Conservation (phyloP, 2,113 vertebrate genomes). For the Ochotona curzoniae region DNA sequence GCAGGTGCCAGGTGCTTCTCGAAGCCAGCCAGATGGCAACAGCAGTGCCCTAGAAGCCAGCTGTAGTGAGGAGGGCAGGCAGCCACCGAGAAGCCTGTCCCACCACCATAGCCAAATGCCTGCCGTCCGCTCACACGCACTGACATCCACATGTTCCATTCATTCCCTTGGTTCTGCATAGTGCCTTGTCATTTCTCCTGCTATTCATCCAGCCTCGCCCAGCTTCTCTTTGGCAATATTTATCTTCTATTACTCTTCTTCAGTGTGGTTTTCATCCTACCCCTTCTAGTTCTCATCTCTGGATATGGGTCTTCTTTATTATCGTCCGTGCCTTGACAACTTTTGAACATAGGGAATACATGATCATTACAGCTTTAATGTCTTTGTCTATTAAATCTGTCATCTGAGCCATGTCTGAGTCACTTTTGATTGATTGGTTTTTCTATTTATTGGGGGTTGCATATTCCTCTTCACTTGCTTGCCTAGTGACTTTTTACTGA, state of each 20-base stretch:
- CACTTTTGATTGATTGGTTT: background rate
- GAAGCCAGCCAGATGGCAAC: background rate
- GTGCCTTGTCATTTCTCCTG: background rate
- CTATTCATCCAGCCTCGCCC: background rate
- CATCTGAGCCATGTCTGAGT: background rate
- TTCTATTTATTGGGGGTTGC: background rate
- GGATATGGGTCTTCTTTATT: background rate
- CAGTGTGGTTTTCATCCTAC: background rate
- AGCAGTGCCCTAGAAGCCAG: background rate
- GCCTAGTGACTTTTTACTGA: background rate
- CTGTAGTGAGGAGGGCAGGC: background rate
- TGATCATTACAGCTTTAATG: background rate
- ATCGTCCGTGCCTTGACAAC: background rate
- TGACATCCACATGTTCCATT: no score
- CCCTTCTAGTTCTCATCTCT: background rate
- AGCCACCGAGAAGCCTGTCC: fast-evolving
- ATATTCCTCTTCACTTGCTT: background rate
- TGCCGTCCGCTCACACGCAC: background rate
- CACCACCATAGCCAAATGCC: no score
- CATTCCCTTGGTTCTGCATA: background rate
- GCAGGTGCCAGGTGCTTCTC: no score
- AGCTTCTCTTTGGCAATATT: background rate
- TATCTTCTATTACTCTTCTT: background rate
- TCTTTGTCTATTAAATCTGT: background rate
- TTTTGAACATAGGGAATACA: background rate